phyloP scores from a whole-genome alignment of 1,140 invertebrate species.

The Chrysopa pallens region DNA sequence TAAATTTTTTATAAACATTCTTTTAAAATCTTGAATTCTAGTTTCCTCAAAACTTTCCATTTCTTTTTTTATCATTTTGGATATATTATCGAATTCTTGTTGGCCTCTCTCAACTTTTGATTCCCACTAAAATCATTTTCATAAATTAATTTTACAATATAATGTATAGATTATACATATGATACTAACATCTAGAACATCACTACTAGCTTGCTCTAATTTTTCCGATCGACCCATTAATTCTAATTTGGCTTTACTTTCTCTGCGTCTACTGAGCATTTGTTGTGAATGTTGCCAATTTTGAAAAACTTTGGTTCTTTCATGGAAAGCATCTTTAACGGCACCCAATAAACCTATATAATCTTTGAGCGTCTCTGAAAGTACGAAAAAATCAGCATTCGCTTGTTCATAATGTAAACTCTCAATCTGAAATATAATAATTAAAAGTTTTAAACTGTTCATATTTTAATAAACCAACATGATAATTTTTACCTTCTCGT shows the following conservation, averaged over 20 bases:
- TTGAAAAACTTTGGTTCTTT: conserved; percentile 94
- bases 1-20: conserved; percentile 76
- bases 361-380: conserved; percentile 89
- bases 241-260: conserved; percentile 84
- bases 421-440: conserved; percentile 43
- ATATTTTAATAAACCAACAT: not conserved
- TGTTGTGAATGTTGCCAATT: conserved; percentile 94
- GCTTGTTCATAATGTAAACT: conserved; percentile 77
- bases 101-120: conserved; percentile 89
- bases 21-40: conserved; percentile 80
- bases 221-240: conserved; percentile 66
- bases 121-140: conserved; percentile 53
- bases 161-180: not conserved
- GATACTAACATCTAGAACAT: conserved; percentile 69
- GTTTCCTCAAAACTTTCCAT: conserved; percentile 81
- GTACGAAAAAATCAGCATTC: conserved; percentile 85
- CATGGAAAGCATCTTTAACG: conserved; percentile 95
- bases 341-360: conserved; percentile 85
- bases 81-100: conserved; percentile 93
- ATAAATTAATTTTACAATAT: not conserved
- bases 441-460: conserved; percentile 6
- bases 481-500: conserved; percentile 43
- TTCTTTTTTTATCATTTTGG: conserved; percentile 89
- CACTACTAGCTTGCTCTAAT: conserved; percentile 68
- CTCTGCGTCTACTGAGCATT: conserved; percentile 85